Conservation (phyloP, 2,113 vertebrate species). For the Antechinus flavipes region DNA sequence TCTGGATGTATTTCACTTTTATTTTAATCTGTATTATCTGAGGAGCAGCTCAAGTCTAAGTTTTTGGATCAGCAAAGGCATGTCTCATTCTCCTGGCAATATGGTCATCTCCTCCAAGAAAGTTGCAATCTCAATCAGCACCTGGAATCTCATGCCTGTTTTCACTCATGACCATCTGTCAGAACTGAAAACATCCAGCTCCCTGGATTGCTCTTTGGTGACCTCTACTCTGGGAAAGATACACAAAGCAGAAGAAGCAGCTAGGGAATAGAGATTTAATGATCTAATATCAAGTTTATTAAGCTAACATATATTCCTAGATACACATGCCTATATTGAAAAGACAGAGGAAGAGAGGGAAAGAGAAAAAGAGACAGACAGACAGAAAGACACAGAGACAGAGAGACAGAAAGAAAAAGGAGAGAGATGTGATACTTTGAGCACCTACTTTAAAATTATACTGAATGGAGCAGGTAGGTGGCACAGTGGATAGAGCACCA, state of each 20-base stretch:
- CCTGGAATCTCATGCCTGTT: background rate
- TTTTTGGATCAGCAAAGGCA: background rate
- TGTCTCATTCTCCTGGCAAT: background rate
- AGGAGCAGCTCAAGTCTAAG: background rate
- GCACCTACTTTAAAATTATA: background rate
- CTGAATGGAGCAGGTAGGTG: background rate
- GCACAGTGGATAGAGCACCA: too few relatives aligned
- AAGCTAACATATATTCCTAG: background rate
- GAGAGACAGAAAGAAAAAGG: background rate
- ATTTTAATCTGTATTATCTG: background rate
- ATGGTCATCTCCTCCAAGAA: background rate
- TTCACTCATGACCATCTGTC: background rate
- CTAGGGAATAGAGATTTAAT: background rate
- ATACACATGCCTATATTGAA: background rate
- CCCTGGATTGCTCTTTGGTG: background rate
- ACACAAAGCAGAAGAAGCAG: background rate
- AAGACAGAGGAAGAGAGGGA: background rate
- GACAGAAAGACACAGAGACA: background rate
- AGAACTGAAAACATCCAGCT: background rate
- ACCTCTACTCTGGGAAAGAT: background rate
- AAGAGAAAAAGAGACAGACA: background rate
- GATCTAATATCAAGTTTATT: background rate
- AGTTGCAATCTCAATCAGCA: background rate
- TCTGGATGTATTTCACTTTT: background rate
- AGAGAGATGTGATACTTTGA: background rate